These are phyloP conservation scores for Poliocrania exsul DNA, from an alignment of 2,797 vertebrate species.

Conservation along the genomic window DNA sequence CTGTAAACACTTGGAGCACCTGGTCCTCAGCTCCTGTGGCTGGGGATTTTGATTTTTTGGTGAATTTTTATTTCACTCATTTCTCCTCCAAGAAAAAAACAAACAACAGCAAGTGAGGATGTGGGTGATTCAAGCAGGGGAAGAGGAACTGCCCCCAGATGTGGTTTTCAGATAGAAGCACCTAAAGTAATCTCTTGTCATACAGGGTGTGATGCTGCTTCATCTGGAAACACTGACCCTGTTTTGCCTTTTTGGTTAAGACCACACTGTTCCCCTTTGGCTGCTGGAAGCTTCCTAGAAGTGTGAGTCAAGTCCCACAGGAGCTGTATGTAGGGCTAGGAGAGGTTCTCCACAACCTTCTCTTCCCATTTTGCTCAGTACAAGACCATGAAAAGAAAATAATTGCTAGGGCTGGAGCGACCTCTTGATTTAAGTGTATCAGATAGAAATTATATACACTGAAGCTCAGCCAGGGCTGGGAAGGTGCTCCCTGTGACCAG, in stretches of 20 bases:
- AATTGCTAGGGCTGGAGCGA: neutral
- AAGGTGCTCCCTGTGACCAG: neutral
- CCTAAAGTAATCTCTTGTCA: neutral
- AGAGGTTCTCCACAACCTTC: neutral
- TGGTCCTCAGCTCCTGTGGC: neutral
- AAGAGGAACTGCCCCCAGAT: neutral
- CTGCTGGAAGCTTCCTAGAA: neutral
- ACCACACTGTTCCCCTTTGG: neutral
- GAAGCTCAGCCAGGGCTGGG: neutral
- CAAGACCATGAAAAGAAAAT: neutral
- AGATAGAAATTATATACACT: fast-evolving
- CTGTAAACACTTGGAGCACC: neutral
- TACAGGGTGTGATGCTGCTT: neutral
- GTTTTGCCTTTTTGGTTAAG: neutral
- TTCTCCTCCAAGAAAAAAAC: neutral
- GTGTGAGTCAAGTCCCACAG: neutral
- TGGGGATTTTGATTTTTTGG: neutral
- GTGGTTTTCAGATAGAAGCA: neutral
- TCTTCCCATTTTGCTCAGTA: neutral
- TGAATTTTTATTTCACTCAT: neutral
- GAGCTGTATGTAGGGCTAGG: neutral
- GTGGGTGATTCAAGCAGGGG: neutral
- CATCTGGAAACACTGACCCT: neutral
- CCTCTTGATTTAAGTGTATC: neutral
- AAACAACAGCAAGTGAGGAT: neutral